Evolutionary conservation across 2,113 vertebrate species (phyloP).

Genomic region (Arenaria interpres): DNA sequence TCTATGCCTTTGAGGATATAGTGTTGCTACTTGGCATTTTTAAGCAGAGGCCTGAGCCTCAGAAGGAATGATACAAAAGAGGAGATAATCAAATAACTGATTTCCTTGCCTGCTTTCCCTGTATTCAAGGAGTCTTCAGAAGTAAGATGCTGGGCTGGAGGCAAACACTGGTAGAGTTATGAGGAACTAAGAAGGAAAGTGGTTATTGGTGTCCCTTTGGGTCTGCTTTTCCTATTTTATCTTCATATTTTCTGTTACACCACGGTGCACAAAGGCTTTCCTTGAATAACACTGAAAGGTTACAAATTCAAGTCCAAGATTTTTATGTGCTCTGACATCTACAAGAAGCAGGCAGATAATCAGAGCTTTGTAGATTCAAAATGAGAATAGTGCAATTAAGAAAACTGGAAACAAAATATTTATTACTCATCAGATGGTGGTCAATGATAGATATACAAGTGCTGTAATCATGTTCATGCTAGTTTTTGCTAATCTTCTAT

Average conservation of each 20-base stretch:
- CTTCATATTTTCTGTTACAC: background rate
- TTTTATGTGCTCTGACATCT: background rate
- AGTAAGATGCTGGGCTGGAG: background rate
- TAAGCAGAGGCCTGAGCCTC: background rate
- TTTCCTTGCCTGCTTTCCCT: background rate
- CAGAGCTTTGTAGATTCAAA: background rate
- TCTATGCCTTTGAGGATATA: conserved; percentile 39
- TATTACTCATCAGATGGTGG: conserved; percentile 9
- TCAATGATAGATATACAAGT: background rate
- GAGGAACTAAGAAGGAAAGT: background rate
- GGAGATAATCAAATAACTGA: background rate
- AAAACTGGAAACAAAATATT: background rate
- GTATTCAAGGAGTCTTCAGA: background rate
- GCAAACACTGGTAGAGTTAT: background rate
- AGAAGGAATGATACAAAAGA: background rate
- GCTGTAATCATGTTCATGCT: background rate
- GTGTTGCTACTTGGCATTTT: conserved; percentile 24
- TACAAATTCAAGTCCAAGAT: background rate
- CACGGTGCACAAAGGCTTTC: background rate
- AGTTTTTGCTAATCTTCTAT: conserved; percentile 30
- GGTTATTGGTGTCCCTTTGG: background rate
- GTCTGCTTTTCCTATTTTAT: background rate
- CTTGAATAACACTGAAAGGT: background rate
- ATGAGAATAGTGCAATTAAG: background rate
- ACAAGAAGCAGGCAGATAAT: background rate